A percentile compares a stretch with the other conserved stretches of the same genome.
These are phyloP conservation scores for Thaumatotibia leucotreta DNA, from an alignment of 1,140 invertebrate species.

Conservation along the genomic window DNA sequence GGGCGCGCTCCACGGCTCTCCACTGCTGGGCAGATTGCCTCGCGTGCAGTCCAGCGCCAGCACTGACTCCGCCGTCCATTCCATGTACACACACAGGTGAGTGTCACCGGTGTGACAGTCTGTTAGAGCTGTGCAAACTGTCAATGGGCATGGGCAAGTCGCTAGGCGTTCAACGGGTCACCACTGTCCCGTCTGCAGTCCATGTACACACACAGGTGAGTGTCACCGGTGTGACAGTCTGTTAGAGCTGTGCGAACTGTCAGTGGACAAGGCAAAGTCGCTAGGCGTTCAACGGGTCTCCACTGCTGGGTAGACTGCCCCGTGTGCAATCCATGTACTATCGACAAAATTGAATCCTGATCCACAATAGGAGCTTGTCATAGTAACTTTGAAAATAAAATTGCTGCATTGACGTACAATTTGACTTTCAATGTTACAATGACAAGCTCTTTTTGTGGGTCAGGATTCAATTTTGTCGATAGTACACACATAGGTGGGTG, in stretches of 20 bases:
- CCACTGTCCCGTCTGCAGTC: slow-evolving; percentile 90
- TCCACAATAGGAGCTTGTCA: too few relatives aligned
- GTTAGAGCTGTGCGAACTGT: slow-evolving; percentile 75
- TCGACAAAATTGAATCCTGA: slow-evolving; percentile 89
- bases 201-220: slow-evolving; percentile 83
- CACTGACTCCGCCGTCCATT: slow-evolving; percentile 91
- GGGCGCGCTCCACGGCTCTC: slow-evolving; percentile 81
- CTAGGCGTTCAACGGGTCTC: slow-evolving; percentile 81
- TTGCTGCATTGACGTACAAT: too few relatives aligned
- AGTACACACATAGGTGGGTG: slow-evolving; percentile 80
- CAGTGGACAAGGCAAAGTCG: slow-evolving; percentile 79
- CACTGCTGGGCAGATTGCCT: slow-evolving; percentile 80
- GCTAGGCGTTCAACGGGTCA: slow-evolving; percentile 80
- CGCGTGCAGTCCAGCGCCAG: slow-evolving; percentile 81
- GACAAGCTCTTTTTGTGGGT: too few relatives aligned
- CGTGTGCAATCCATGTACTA: slow-evolving; percentile 92
- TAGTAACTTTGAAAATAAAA: too few relatives aligned
- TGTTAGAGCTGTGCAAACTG: slow-evolving; percentile 75
- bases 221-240: too few relatives aligned
- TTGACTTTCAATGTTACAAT: too few relatives aligned
- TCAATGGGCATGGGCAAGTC: slow-evolving; percentile 80
- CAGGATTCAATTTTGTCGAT: too few relatives aligned
- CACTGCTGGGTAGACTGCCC: too few relatives aligned
- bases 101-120: too few relatives aligned
- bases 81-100: slow-evolving; percentile 83